Percentiles rank a stretch among this genome's conserved stretches.
Evolutionary conservation across 1,140 invertebrate species (phyloP).

Genomic region (Helicoverpa armigera): DNA sequence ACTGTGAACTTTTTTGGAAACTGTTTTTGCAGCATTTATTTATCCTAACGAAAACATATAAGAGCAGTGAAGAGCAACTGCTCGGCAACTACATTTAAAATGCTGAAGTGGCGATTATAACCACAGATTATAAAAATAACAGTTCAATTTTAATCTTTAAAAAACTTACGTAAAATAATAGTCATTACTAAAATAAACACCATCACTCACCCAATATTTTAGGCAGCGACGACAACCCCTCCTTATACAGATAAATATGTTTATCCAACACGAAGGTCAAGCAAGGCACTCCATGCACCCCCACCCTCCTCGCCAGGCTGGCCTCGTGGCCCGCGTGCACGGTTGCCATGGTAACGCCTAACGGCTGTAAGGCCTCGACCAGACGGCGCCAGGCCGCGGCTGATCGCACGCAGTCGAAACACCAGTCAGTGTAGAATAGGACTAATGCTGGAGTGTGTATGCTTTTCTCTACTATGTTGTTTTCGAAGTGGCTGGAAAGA

Average conservation of each 20-base stretch:
- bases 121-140: too few relatives aligned
- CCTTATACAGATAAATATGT: slow-evolving; percentile 92
- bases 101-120: too few relatives aligned
- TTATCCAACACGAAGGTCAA: slow-evolving; percentile 94
- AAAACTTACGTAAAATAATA: too few relatives aligned
- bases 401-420: slow-evolving; percentile 95
- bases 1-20: too few relatives aligned
- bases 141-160: too few relatives aligned
- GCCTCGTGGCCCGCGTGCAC: slow-evolving; percentile 95
- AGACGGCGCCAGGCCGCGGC: slow-evolving; percentile 94
- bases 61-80: too few relatives aligned
- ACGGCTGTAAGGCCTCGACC: slow-evolving; percentile 93
- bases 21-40: too few relatives aligned
- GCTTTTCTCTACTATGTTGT: slow-evolving; percentile 94
- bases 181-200: background rate
- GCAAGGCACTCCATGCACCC: slow-evolving; percentile 93
- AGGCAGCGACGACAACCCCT: slow-evolving; percentile 91
- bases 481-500: slow-evolving; percentile 93
- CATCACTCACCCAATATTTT: slow-evolving; percentile 91
- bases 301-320: slow-evolving; percentile 91
- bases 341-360: slow-evolving; percentile 91
- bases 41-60: too few relatives aligned
- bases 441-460: slow-evolving; percentile 93
- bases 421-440: slow-evolving; percentile 97
- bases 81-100: too few relatives aligned